A percentile compares a stretch with the other conserved stretches of the same genome.
Evolutionary conservation across 2,888 invertebrate genomes (phyloP).

Genomic region (Rapana venosa): DNA sequence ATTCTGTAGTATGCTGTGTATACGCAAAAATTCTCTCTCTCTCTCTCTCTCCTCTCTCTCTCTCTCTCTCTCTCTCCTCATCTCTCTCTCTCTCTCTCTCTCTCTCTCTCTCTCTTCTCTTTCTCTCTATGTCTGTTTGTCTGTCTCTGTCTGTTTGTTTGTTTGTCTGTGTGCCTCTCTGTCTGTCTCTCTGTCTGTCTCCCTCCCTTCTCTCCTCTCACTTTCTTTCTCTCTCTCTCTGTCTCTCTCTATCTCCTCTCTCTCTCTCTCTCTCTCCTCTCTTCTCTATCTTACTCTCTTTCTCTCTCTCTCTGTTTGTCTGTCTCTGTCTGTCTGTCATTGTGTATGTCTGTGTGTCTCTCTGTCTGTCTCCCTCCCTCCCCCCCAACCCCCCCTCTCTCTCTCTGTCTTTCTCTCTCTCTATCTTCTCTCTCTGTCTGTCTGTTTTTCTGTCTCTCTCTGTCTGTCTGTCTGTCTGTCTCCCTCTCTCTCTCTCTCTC

Average conservation of each 20-base stretch:
- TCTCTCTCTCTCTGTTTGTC: background rate
- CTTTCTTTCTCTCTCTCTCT: background rate
- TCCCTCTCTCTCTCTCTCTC: conserved; percentile 20
- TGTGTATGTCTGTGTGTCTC: background rate
- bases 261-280: too few species aligned
- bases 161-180: background rate
- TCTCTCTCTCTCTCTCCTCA: too few species aligned
- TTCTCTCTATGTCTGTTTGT: background rate
- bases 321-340: background rate
- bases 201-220: background rate
- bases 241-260: too few species aligned
- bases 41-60: background rate
- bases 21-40: background rate
- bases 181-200: too few species aligned
- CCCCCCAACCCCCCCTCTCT: background rate
- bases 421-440: background rate
- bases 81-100: too few species aligned
- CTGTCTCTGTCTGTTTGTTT: background rate
- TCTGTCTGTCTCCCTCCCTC: background rate
- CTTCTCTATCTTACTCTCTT: background rate
- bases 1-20: background rate
- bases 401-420: background rate
- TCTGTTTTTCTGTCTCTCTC: background rate
- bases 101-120: too few species aligned
- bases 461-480: background rate